Evolutionary conservation across 2,113 vertebrate species (phyloP), one percentile per base, ranked within the genome.

Genomic region (Chaenocephalus aceratus): DNA sequence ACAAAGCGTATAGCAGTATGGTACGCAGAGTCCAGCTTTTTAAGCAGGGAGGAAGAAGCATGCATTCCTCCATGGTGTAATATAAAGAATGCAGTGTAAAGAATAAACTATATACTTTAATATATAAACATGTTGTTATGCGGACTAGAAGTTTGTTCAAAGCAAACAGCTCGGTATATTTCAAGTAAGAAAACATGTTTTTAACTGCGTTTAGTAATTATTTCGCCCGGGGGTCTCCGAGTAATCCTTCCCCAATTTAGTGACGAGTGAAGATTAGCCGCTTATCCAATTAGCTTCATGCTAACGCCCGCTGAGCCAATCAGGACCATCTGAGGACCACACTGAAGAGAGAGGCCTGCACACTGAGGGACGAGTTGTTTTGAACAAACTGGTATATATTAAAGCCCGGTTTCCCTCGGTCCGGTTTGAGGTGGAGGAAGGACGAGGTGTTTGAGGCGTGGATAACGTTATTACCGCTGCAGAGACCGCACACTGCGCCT

Each of bases 241-340:
- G 58, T 34, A 44, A 80, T 79, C 72, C 56, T 65, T 73, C 76
- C 67, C 69, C 34, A 30, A 30, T 30, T 30, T 30, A 30, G 3
- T 30, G 30, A 30, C 3, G 30, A 30, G 30, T 4, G 67, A 74
- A 88, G 86, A 88, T 87, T 82, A 87, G 53, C 54, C 53, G 79
- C 72, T 92, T 58, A 92, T 92, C 88, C 86, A 86, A 89, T 92
- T 88, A 88, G 71, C 60, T 58, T 34, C 70, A 48, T 34, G 83
- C 68, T 77, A 57, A 84, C 23, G 79, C 53, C 69, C 4, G 46
- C 75, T 89, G 64, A 86, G 83, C 81, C 69, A 77, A 83, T 87
- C 86, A 83, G 80, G 57, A 60, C 16, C 62, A 72, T 90, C 77
- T 80, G 66, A 86, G 76, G 67, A 51, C 61, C 48, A n/a, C 83